These are phyloP conservation scores for Podilymbus podiceps DNA, from an alignment of 2,113 vertebrate genomes.

Conservation along the genomic window DNA sequence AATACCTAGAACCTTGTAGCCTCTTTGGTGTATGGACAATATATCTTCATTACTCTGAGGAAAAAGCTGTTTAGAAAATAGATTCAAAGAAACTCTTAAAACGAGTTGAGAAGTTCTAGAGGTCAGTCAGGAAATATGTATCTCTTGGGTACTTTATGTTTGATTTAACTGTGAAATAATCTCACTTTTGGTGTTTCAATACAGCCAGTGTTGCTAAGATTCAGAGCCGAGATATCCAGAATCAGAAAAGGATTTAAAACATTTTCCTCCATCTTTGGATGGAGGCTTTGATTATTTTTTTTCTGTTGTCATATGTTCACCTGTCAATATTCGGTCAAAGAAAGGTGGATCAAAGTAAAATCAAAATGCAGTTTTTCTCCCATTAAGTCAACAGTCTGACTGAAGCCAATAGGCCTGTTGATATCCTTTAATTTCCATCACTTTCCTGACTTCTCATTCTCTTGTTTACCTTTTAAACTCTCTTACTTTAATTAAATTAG, in stretches of 20 bases:
- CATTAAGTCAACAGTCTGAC: not conserved
- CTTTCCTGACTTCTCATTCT: not conserved
- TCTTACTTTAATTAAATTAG: conserved; percentile 4
- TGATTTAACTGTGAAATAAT: not conserved
- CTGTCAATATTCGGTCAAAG: not conserved
- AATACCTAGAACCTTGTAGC: not conserved
- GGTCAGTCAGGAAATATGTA: not conserved
- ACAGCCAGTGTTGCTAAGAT: not conserved
- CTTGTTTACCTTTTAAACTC: not conserved
- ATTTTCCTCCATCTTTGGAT: not conserved
- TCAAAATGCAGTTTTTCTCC: not conserved
- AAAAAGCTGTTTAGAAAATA: not conserved
- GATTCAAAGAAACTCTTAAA: not conserved
- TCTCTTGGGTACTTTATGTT: not conserved
- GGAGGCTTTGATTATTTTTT: not conserved
- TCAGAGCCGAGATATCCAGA: not conserved
- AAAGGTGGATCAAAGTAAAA: not conserved
- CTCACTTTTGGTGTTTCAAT: not conserved
- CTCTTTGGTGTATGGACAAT: not conserved
- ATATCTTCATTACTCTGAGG: not conserved
- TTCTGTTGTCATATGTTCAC: not conserved
- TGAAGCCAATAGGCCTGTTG: not conserved
- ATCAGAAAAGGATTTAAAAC: not conserved
- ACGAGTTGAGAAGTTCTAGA: not conserved
- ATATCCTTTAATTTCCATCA: not conserved